phyloP scores from a whole-genome alignment of 2,888 invertebrate genomes.

The Trimorus sp. region DNA sequence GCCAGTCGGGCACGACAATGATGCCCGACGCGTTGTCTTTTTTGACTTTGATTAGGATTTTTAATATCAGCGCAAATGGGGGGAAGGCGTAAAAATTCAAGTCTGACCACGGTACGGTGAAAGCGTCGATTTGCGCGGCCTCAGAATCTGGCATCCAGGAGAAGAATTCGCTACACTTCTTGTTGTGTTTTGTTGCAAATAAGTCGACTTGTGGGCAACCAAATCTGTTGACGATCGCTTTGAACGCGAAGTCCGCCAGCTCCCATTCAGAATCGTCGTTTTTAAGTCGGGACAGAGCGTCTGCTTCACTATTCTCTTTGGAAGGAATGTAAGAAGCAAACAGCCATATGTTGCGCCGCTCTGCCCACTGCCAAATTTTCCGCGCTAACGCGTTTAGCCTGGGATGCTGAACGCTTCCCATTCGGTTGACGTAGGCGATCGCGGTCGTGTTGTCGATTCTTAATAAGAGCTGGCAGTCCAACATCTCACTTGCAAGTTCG shows the following conservation, averaged over 20 bases:
- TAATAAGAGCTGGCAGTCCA: constrained; percentile 53
- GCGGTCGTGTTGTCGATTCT: constrained; percentile 49
- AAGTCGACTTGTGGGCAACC: constrained; percentile 4
- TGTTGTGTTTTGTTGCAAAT: constrained; percentile 45
- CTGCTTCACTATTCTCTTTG: constrained; percentile 7
- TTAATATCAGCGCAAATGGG: constrained; percentile 63
- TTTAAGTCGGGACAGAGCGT: constrained; percentile 8
- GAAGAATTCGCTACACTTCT: constrained; percentile 37
- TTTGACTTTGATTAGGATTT: constrained; percentile 58
- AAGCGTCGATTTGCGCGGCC: constrained; percentile 46
- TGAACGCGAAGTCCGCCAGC: background rate
- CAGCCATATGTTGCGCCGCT: constrained; percentile 11
- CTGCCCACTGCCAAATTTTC: constrained; percentile 33
- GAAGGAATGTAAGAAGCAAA: constrained; percentile 31
- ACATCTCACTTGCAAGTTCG: constrained; percentile 23
- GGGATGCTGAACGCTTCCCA: constrained; percentile 17
- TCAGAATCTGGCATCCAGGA: constrained; percentile 46
- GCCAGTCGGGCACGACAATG: constrained; percentile 51
- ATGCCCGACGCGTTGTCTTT: constrained; percentile 47
- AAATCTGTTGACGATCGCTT: background rate
- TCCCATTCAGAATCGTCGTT: constrained; percentile 20
- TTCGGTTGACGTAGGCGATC: constrained; percentile 33
- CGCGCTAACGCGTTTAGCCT: constrained; percentile 14
- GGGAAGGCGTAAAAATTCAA: constrained; percentile 67
- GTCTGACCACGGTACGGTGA: constrained; percentile 50